Conservation (phyloP, 2,797 vertebrate genomes). For the Notoglanidium macrostoma region DNA sequence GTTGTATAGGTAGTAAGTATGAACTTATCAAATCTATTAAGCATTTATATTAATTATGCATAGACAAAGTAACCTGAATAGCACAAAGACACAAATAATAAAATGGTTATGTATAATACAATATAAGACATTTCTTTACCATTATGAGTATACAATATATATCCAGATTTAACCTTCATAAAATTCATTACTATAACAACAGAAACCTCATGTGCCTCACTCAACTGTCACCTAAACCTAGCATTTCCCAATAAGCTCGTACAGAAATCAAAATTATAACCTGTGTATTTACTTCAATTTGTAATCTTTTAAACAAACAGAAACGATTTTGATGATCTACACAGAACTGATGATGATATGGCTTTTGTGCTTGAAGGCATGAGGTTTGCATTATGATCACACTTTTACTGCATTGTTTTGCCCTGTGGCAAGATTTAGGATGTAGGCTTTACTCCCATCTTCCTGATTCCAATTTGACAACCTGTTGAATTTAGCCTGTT, state of each 20-base stretch:
- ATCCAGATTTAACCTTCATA: not conserved
- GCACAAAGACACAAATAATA: conserved; percentile 1
- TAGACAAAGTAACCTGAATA: not conserved
- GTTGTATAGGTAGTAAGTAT: too few species aligned
- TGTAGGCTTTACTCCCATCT: not conserved
- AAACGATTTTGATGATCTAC: not conserved
- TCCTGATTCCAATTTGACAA: conserved; percentile 13
- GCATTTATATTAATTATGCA: not conserved
- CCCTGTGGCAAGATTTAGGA: conserved; percentile 39
- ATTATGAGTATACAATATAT: not conserved
- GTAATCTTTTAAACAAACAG: not conserved
- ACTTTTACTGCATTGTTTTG: conserved; percentile 35
- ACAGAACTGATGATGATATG: not conserved
- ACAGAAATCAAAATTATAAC: not conserved
- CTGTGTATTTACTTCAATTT: not conserved
- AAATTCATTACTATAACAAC: not conserved
- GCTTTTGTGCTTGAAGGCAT: conserved; percentile 11
- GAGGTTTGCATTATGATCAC: conserved; percentile 26
- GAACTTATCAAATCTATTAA: not conserved
- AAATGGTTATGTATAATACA: not conserved
- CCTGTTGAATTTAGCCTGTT: conserved; percentile 16
- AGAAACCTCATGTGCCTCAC: not conserved
- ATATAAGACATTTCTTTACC: not conserved
- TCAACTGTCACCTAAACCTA: not conserved
- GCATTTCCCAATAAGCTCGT: not conserved